Evolutionary conservation across 1,140 invertebrate species (phyloP).

Genomic region (Rhizoglyphus robini): DNA sequence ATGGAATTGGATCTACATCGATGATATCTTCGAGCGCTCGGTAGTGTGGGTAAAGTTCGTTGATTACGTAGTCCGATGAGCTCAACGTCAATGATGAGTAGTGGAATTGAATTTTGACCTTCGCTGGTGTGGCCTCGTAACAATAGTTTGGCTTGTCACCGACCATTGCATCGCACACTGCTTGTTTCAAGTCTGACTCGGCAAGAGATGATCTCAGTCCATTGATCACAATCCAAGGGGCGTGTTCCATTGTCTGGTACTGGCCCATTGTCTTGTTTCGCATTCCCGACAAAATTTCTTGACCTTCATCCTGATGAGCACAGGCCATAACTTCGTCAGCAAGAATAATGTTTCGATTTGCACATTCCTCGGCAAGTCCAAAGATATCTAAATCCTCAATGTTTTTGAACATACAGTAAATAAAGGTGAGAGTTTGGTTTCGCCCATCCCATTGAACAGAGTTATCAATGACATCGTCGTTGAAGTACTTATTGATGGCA

Average conservation of each 20-base stretch:
- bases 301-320: slow-evolving; percentile 9
- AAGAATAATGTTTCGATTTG: slow-evolving; percentile 8
- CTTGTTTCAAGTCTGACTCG: slow-evolving; percentile 6
- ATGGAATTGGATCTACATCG: slow-evolving; percentile 18
- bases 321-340: slow-evolving; percentile 12
- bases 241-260: slow-evolving; percentile 9
- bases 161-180: slow-evolving; percentile 8
- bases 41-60: slow-evolving; percentile 21
- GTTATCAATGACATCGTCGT: background rate
- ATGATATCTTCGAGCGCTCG: slow-evolving; percentile 20
- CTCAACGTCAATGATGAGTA: slow-evolving; percentile 6
- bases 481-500: slow-evolving; percentile 15
- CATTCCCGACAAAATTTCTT: slow-evolving; percentile 6
- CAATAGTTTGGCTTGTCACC: slow-evolving; percentile 9
- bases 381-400: background rate
- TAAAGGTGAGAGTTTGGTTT: slow-evolving; percentile 20
- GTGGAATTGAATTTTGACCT: slow-evolving; percentile 19
- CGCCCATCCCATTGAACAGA: slow-evolving; percentile 18
- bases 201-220: slow-evolving; percentile 7
- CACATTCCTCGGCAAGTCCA: slow-evolving; percentile 9
- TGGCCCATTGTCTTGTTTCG: background rate
- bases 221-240: slow-evolving; percentile 20
- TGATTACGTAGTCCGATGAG: slow-evolving; percentile 1
- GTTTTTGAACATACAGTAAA: slow-evolving; percentile 21
- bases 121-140: background rate